Conservation (phyloP, 2,797 vertebrate species). For the Dermochelys coriacea region DNA sequence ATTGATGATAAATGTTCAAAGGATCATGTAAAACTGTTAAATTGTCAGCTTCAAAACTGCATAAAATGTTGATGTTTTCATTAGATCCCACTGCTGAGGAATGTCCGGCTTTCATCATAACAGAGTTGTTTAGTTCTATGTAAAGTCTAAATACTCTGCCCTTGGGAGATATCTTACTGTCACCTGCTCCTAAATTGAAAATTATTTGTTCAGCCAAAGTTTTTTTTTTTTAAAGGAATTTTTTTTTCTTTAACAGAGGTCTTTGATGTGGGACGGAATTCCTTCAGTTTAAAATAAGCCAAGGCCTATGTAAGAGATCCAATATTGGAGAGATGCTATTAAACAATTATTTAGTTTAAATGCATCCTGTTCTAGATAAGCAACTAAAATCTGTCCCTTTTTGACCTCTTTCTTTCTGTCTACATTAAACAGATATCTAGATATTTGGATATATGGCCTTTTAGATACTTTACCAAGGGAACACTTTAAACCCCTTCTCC, state of each 20-base stretch:
- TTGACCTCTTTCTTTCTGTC: slow-evolving; percentile 27
- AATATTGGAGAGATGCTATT: slow-evolving; percentile 58
- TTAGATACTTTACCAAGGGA: slow-evolving; percentile 38
- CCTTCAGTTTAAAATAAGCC: slow-evolving; percentile 84
- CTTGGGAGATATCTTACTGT: slow-evolving; percentile 77
- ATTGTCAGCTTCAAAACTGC: slow-evolving; percentile 73
- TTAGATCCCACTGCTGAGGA: slow-evolving; percentile 69
- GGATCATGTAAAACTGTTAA: slow-evolving; percentile 77
- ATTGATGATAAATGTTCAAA: slow-evolving; percentile 77
- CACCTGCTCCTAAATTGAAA: slow-evolving; percentile 85
- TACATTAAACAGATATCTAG: slow-evolving; percentile 45
- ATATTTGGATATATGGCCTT: slow-evolving; percentile 41
- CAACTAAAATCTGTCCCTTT: slow-evolving; percentile 42
- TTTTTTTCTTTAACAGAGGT: slow-evolving; percentile 59
- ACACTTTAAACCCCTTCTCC: slow-evolving; percentile 20
- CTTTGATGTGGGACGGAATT: slow-evolving; percentile 85
- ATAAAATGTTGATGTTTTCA: slow-evolving; percentile 76
- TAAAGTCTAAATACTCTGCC: slow-evolving; percentile 74
- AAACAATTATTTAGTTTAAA: slow-evolving; percentile 62
- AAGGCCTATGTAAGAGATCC: slow-evolving; percentile 52
- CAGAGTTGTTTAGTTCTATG: slow-evolving; percentile 70
- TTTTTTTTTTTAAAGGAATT: slow-evolving; percentile 50
- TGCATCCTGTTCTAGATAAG: slow-evolving; percentile 66
- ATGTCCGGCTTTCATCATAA: slow-evolving; percentile 78
- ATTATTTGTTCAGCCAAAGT: slow-evolving; percentile 72